Evolutionary conservation across 2,888 invertebrate species (phyloP), one percentile per base, ranked within the genome.

Genomic region (Steinernema hermaphroditum): DNA sequence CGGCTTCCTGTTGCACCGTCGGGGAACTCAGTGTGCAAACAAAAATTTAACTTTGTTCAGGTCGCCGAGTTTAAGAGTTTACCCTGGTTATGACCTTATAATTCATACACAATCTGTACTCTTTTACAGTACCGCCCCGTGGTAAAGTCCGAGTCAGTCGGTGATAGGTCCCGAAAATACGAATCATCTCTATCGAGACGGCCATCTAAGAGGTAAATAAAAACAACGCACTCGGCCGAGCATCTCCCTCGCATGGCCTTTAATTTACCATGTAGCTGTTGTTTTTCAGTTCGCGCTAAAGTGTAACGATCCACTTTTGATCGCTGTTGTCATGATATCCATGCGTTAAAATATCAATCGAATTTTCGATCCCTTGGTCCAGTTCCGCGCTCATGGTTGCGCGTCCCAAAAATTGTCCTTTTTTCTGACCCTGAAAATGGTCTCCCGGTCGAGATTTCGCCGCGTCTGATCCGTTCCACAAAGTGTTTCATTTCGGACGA

Each of bases 401-500:
- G n/a, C 46, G 9, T 19, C 16, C 46, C n/a, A 6, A 6, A 19
- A 46, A 46, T 46, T 46, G 9, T 6, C 46, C 2, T 46, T 19
- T 46, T 19, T 46, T 46, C 22, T 46, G 2, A 16, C 9, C 16
- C 4, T 16, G 16, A 16, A 46, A 46, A 6, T 9, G 16, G 46
- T 46, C 46, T 19, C 16, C 43, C 43, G 43, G 16, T 46, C 46
- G n/a, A 46, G 46, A 46, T 4, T 22, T 62, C 62, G 54, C 19
- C 22, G 62, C 22, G 46, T 46, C 22, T 22, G 27, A 22, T 54
- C 62, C 62, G 62, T 62, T 62, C 62, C 62, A 62, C 32, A 32
- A 62, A 62, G 29, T 62, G 62, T 62, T 62, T 62, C 62, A 62
- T 32, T 62, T 62, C 34, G 62, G 32, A 2, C 16, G 54, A 29